Base-by-base conservation (phyloP, 2,888 invertebrate species). In the Drosophila planitibia region DNA sequence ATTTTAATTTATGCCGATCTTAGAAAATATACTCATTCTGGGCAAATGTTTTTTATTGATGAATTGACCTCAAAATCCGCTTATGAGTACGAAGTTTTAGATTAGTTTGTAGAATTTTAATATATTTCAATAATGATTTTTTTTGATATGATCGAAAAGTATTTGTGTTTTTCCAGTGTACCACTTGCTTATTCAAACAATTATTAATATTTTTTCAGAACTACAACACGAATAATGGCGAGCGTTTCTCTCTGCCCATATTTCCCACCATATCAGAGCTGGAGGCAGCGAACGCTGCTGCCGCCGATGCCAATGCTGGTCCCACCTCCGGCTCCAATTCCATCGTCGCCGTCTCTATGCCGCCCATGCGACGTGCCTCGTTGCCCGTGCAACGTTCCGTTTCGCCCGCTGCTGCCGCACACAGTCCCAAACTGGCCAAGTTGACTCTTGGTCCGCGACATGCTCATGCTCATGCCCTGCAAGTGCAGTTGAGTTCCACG, bases 341-440 rank as follows among this genome's bases (percentile, higher is more conserved):
- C 2, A 19, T 76, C 4, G 78, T 74, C 1, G 77, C 73, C 1
- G 73, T 19, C 44, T 22, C 58, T 0, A 3, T 79, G 37, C 74
- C 96, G 19, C 95, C 96, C 49, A 95, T 96, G 89, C 94, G 97
- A 72, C 95, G 97, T 79, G 96, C 97, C 7, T 97, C 97, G 6
- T 93, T 97, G 79, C 97, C 97, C 3, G 94, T 97, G 28, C 97
- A 97, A 92, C 94, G 97, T 79, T 96, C 97, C 9, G 97, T 97
- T 92, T 97, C 97, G 3, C 96, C 96, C 67, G 73, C 81, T 7
- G 52, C 70, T 9, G 79, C 79, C 12, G 81, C 82, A 2, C 92
- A 91, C 60, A 92, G 92, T 55, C 92, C 92, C 2, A 92, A 92
- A 64, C 70, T 92, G 76, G 91, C 92, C 28, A 92, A 92, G 69